Conservation (phyloP, 1,140 invertebrate genomes). For the Zaprionus davidi region DNA sequence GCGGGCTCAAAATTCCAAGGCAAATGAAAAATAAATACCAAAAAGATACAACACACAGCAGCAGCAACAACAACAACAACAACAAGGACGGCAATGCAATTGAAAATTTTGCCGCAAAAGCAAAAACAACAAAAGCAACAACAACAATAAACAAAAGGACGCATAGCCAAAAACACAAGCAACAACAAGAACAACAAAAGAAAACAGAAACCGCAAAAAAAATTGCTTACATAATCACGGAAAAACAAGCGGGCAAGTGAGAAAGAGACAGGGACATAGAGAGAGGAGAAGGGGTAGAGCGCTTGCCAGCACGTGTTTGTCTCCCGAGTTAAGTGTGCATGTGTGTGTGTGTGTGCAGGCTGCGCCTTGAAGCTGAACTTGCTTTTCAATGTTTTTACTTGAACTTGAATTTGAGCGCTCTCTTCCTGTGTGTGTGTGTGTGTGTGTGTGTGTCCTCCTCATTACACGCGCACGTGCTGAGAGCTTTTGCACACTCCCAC, state of each 20-base stretch:
- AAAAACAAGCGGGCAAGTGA: conserved; percentile 43
- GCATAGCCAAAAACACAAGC: conserved; percentile 6
- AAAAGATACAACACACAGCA: conserved; percentile 38
- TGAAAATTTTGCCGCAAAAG: conserved; percentile 45
- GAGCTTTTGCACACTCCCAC: conserved; percentile 31
- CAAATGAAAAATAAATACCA: conserved; percentile 79
- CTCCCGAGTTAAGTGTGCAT: conserved; percentile 16
- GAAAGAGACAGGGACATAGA: conserved; percentile 8
- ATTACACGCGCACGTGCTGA: conserved; percentile 50
- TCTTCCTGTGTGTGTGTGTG: conserved; percentile 20
- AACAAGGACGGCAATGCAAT: conserved; percentile 39
- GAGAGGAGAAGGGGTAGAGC: conserved; percentile 10
- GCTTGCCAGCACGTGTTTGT: conserved; percentile 42
- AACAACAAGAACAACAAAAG: conserved; percentile 18
- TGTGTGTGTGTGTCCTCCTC: not conserved
- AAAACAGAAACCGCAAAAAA: conserved; percentile 44
- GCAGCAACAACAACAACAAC: conserved; percentile 22
- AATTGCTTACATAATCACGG: conserved; percentile 76
- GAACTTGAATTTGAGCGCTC: conserved; percentile 66
- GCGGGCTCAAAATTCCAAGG: conserved; percentile 67
- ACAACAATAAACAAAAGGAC: conserved; percentile 13
- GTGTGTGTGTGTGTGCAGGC: conserved; percentile 14
- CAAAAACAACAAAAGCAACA: conserved; percentile 25
- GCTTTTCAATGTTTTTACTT: conserved; percentile 80
- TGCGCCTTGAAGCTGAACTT: conserved; percentile 72